These are phyloP conservation scores for Brachionus rubens DNA, from an alignment of 1,140 invertebrate species.

Conservation along the genomic window DNA sequence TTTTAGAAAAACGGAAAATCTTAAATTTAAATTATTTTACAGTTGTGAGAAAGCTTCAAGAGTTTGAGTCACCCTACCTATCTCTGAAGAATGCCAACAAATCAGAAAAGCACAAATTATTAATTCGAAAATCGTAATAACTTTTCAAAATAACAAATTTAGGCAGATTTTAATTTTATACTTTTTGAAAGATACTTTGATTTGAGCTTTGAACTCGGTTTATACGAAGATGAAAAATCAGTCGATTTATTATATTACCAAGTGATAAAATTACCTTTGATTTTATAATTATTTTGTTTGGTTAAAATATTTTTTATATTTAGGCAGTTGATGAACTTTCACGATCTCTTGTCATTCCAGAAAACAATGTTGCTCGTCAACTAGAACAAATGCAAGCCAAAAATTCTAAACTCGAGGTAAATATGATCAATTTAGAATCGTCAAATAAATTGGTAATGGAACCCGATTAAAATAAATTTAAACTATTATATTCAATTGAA, in stretches of 20 bases:
- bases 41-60: constrained; percentile 74
- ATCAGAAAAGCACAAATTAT: constrained; percentile 55
- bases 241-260: constrained; percentile 83
- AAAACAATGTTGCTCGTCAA: constrained; percentile 69
- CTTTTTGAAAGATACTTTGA: constrained; percentile 70
- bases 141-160: neutral
- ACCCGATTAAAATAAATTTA: no score
- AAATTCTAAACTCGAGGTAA: constrained; percentile 78
- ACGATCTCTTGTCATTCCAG: constrained; percentile 9
- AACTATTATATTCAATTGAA: no score
- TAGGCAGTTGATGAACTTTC: constrained; percentile 21
- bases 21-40: neutral
- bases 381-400: constrained; percentile 70
- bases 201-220: constrained; percentile 72
- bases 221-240: constrained; percentile 74
- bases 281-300: neutral
- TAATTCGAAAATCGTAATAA: constrained; percentile 57
- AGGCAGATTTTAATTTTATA: neutral
- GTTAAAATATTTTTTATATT: neutral
- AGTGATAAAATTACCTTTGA: constrained; percentile 48
- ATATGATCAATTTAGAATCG: no score
- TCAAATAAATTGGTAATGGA: no score
- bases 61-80: constrained; percentile 93
- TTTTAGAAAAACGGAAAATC: neutral
- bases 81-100: constrained; percentile 70